phyloP scores from a whole-genome alignment of 1,140 invertebrate genomes.

The Wasmannia auropunctata region DNA sequence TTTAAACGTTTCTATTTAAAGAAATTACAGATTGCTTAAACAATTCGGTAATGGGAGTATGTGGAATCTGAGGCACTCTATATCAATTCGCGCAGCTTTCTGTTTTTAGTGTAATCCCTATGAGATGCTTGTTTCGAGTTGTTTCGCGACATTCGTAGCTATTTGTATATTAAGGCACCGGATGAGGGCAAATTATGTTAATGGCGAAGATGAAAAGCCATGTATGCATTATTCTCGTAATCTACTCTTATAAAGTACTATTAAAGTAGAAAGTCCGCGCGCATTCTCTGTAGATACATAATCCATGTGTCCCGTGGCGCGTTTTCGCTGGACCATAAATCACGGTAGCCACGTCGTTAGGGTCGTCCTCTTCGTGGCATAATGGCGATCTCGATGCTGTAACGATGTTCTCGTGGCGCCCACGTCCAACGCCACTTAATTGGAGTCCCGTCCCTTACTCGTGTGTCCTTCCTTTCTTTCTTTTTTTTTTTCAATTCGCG shows the following conservation, averaged over 20 bases:
- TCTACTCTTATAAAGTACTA: conserved; percentile 61
- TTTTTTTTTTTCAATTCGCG: background rate
- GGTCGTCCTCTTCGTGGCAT: conserved; percentile 71
- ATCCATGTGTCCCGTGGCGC: conserved; percentile 60
- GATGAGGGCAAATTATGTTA: conserved; percentile 44
- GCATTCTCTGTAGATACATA: conserved; percentile 58
- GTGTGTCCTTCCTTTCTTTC: background rate
- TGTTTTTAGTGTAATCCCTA: conserved; percentile 1
- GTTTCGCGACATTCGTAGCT: background rate
- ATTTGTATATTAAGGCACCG: conserved; percentile 54
- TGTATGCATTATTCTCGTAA: conserved; percentile 68
- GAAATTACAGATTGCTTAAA: background rate
- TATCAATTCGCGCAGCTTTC: background rate
- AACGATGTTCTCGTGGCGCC: conserved; percentile 71
- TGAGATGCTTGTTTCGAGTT: background rate
- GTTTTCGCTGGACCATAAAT: conserved; percentile 74
- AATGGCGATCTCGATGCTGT: conserved; percentile 73
- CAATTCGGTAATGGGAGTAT: background rate
- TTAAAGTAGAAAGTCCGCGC: conserved; percentile 60
- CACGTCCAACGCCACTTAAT: conserved; percentile 64
- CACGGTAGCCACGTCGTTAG: conserved; percentile 73
- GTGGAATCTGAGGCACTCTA: background rate
- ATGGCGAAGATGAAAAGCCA: conserved; percentile 44
- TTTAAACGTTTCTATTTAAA: background rate
- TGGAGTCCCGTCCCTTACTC: conserved; percentile 55